A percentile compares a stretch with the other conserved stretches of the same genome.
phyloP scores from a whole-genome alignment of 2,113 vertebrate genomes.

The Bostrychus sinensis region DNA sequence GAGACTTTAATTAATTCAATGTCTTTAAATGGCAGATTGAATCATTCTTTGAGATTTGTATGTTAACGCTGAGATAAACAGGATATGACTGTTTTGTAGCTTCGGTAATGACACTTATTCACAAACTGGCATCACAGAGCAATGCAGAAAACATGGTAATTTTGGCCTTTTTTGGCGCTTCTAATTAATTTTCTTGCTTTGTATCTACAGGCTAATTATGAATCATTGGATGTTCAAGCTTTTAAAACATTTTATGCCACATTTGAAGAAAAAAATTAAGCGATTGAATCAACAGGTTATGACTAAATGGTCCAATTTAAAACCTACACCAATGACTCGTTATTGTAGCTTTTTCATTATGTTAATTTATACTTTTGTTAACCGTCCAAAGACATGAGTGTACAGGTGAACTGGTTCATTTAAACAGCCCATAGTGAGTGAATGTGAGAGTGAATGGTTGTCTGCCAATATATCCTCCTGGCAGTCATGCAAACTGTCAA shows the following conservation, averaged over 20 bases:
- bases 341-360: too few species aligned
- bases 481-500: too few species aligned
- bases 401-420: too few species aligned
- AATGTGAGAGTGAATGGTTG: too few species aligned
- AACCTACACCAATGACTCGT: too few species aligned
- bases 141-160: neutral
- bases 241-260: neutral
- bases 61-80: conserved; percentile 9
- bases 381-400: too few species aligned
- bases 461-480: too few species aligned
- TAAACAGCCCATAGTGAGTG: too few species aligned
- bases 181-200: neutral
- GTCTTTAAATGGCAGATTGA: conserved; percentile 34
- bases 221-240: neutral
- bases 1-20: conserved; percentile 67
- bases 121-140: neutral
- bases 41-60: conserved; percentile 38
- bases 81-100: conserved; percentile 13
- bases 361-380: too few species aligned
- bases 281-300: too few species aligned
- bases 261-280: neutral
- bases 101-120: neutral
- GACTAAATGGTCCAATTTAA: too few species aligned
- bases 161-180: neutral
- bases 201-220: neutral